Conservation (phyloP, 2,888 invertebrate species). For the Corythucha ciliata region DNA sequence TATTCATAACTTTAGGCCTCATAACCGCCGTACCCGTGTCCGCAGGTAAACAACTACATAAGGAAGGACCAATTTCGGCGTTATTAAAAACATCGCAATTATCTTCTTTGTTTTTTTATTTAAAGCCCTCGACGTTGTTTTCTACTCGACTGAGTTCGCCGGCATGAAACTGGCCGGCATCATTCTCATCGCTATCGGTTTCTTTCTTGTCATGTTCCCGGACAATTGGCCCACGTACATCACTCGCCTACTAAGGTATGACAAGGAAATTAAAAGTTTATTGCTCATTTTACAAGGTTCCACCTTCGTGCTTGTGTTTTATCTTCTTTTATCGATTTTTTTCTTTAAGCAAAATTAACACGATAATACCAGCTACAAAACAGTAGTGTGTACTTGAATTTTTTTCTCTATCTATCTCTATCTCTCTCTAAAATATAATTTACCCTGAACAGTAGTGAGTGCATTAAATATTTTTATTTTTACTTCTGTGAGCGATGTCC, state of each 20-base stretch:
- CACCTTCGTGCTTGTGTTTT: no score
- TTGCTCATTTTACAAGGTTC: no score
- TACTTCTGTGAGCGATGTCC: no score
- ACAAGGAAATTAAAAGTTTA: slow-evolving; percentile 6
- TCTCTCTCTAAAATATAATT: no score
- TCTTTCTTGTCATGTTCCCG: slow-evolving; percentile 88
- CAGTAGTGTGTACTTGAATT: no score
- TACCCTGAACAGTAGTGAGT: no score
- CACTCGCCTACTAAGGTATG: slow-evolving; percentile 75
- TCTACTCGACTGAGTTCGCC: slow-evolving; percentile 77
- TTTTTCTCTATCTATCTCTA: no score
- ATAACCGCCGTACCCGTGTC: slow-evolving; percentile 91
- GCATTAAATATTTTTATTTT: no score
- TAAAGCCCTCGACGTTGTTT: slow-evolving; percentile 72
- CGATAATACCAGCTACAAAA: no score
- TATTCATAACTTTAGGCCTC: slow-evolving; percentile 88
- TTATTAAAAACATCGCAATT: no score
- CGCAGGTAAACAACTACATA: slow-evolving; percentile 57
- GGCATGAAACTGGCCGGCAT: slow-evolving; percentile 95
- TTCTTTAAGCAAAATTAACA: no score
- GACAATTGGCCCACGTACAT: slow-evolving; percentile 96
- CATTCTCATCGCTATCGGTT: slow-evolving; percentile 79
- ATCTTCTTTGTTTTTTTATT: slow-evolving; percentile 30
- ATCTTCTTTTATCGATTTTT: no score
- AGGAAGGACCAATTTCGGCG: background rate